Percentiles rank a stretch among this genome's conserved stretches.
Conservation (phyloP, 2,797 vertebrate species). For the Gallirallus australis region DNA sequence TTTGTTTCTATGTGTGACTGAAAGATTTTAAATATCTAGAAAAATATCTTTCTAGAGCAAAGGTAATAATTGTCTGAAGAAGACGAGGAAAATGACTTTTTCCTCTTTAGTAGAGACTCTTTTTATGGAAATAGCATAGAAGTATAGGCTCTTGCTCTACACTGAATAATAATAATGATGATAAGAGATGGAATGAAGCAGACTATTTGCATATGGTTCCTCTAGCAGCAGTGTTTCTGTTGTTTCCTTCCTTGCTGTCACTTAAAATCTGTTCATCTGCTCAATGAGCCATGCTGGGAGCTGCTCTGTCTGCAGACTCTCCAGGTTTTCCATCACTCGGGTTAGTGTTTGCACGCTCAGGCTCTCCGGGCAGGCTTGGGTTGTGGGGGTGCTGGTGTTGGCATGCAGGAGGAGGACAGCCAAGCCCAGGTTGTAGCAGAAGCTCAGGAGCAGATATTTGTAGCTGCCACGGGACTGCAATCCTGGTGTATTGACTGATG, state of each 20-base stretch:
- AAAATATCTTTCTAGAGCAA: not conserved
- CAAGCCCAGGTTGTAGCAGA: not conserved
- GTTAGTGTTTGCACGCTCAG: rapidly evolving
- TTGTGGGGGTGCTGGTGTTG: not conserved
- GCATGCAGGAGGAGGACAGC: not conserved
- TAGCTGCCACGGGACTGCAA: not conserved
- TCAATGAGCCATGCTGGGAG: rapidly evolving
- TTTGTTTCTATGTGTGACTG: not conserved
- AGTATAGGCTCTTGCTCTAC: not conserved
- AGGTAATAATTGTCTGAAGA: not conserved
- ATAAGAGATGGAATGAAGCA: not conserved
- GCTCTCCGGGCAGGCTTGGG: not conserved
- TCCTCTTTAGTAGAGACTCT: not conserved
- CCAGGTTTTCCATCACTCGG: not conserved
- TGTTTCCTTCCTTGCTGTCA: not conserved
- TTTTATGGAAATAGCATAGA: not conserved
- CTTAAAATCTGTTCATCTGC: not conserved
- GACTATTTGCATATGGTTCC: not conserved
- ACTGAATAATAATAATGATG: not conserved
- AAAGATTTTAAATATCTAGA: not conserved
- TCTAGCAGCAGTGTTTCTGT: not conserved
- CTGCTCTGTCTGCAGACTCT: not conserved
- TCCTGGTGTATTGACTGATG: not conserved
- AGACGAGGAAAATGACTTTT: not conserved
- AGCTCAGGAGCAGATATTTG: not conserved